Percentiles rank a stretch among this genome's conserved stretches.
Evolutionary conservation across 2,888 invertebrate genomes (phyloP).

Genomic region (Liopterus haemorrhoidalis): DNA sequence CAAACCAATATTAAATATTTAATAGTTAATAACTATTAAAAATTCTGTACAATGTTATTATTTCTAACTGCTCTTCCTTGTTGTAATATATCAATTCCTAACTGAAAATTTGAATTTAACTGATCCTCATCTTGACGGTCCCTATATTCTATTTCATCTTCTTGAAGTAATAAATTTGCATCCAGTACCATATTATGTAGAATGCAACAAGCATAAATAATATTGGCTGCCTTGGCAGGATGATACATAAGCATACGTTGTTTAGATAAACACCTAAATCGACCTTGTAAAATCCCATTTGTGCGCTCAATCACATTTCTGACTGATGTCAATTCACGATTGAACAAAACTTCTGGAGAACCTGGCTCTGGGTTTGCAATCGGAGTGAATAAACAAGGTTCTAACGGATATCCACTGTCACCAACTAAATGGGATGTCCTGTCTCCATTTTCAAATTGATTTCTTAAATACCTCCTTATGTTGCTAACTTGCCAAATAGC

Average conservation of each 20-base stretch:
- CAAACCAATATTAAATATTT: too few species aligned
- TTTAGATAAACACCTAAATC: slow-evolving; percentile 13
- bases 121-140: too few species aligned
- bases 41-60: too few species aligned
- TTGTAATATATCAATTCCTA: too few species aligned
- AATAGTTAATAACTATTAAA: too few species aligned
- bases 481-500: slow-evolving; percentile 6
- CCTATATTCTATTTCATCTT: slow-evolving; percentile 5
- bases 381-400: slow-evolving; percentile 12
- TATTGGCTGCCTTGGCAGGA: slow-evolving; percentile 9
- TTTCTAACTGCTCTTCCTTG: too few species aligned
- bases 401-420: slow-evolving; percentile 12
- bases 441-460: slow-evolving; percentile 10
- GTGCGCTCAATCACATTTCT: slow-evolving; percentile 13
- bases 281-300: slow-evolving; percentile 11
- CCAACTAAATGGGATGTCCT: slow-evolving; percentile 5
- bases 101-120: too few species aligned
- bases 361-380: slow-evolving; percentile 3
- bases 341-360: slow-evolving; percentile 4
- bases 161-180: slow-evolving; percentile 4
- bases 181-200: slow-evolving; percentile 12
- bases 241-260: slow-evolving; percentile 9
- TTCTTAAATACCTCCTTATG: slow-evolving; percentile 8
- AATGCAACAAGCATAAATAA: slow-evolving; percentile 10
- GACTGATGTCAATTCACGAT: neutral